Conservation (phyloP, 2,888 invertebrate species). For the Andrena haemorrhoa region DNA sequence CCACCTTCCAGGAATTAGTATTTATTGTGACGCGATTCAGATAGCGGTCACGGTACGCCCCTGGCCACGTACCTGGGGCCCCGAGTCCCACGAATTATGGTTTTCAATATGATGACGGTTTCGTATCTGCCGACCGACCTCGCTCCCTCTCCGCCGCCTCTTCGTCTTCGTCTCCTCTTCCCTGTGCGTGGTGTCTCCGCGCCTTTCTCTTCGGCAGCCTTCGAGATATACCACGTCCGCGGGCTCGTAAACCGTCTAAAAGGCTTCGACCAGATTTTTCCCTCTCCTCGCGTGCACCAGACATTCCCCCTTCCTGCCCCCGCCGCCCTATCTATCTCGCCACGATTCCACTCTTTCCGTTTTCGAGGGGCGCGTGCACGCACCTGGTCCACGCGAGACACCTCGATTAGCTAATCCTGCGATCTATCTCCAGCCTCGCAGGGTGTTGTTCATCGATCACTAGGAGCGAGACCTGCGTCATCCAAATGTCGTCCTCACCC, state of each 20-base stretch:
- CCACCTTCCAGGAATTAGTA: constrained; percentile 84
- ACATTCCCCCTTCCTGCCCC: background rate
- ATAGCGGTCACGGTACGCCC: constrained; percentile 80
- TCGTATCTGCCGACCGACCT: constrained; percentile 75
- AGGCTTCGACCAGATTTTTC: constrained; percentile 70
- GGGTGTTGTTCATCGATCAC: too few species aligned
- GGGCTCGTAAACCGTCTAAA: constrained; percentile 81
- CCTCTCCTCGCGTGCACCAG: constrained; percentile 31
- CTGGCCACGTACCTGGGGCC: constrained; percentile 61
- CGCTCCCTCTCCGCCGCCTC: constrained; percentile 45
- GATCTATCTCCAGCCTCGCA: background rate
- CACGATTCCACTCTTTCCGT: background rate
- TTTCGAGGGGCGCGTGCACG: background rate
- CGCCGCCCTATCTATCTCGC: background rate
- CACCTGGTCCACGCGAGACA: too few species aligned
- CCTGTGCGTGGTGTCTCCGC: constrained; percentile 44
- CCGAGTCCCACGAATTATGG: constrained; percentile 82
- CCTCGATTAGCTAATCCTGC: too few species aligned
- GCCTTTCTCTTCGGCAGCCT: constrained; percentile 64
- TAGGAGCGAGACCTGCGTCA: too few species aligned
- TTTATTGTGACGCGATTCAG: constrained; percentile 84
- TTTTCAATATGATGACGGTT: constrained; percentile 83
- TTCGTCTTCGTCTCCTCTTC: constrained; percentile 47
- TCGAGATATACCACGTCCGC: constrained; percentile 65
- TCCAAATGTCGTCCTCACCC: too few species aligned